phyloP scores from a whole-genome alignment of 2,113 vertebrate species.

The Trichechus manatus region DNA sequence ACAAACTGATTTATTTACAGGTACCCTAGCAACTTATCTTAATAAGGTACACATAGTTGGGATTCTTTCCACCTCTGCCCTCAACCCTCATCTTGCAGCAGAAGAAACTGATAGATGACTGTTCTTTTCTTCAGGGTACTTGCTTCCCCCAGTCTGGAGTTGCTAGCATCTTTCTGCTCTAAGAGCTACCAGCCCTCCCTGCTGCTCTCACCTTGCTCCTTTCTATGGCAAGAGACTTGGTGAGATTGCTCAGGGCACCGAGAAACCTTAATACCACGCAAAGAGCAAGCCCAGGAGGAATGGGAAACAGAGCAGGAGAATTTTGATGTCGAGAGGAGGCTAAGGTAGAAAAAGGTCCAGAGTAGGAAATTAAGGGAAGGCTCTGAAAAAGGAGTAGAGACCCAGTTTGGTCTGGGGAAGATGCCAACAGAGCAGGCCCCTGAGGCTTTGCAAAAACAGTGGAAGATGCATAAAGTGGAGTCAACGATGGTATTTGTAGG shows the following conservation, averaged over 20 bases:
- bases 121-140: background rate
- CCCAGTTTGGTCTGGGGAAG: background rate
- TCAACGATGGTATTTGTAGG: background rate
- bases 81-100: background rate
- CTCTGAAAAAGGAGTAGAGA: background rate
- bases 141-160: background rate
- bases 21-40: background rate
- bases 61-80: background rate
- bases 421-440: background rate
- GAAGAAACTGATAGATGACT: background rate
- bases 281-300: background rate
- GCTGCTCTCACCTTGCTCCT: background rate
- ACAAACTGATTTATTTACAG: background rate
- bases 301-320: background rate
- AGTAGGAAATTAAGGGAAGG: background rate
- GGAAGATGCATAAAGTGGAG: background rate
- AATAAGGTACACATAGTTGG: background rate
- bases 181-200: background rate
- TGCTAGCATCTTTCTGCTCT: background rate
- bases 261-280: background rate
- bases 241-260: background rate
- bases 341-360: background rate
- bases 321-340: background rate
- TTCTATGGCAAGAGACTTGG: slow-evolving; percentile 1
- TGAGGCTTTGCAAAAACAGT: background rate